Evolutionary conservation across 2,888 invertebrate genomes (phyloP).

Genomic region (Nephrocerus scutellatus): DNA sequence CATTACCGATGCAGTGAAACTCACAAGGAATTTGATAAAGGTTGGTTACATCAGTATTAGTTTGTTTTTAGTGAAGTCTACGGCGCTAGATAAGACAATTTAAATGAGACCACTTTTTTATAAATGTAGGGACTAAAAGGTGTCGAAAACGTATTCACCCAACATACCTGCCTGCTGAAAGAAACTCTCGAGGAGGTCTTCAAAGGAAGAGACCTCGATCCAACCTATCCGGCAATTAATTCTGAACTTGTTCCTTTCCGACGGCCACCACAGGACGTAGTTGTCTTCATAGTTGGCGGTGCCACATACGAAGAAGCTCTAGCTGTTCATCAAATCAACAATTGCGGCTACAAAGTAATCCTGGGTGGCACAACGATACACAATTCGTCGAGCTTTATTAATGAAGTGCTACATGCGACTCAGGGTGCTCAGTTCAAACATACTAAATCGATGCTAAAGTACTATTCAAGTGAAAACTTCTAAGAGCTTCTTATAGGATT

Average conservation of each 20-base stretch:
- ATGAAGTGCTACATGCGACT: conserved; percentile 65
- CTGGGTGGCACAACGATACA: conserved; percentile 90
- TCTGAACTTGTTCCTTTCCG: conserved; percentile 52
- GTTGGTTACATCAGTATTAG: conserved; percentile 18
- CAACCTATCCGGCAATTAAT: conserved; percentile 76
- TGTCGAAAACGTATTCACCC: conserved; percentile 98
- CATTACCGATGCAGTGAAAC: conserved; percentile 86
- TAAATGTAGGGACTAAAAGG: conserved; percentile 69
- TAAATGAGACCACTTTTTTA: not conserved
- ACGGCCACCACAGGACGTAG: conserved; percentile 80
- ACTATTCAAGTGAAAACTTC: conserved; percentile 53
- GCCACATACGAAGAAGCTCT: conserved; percentile 93
- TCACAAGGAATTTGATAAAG: conserved; percentile 49
- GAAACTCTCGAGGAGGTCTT: conserved; percentile 85
- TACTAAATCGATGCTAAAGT: conserved; percentile 65
- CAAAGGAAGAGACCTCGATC: conserved; percentile 83
- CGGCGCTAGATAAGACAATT: too few species aligned
- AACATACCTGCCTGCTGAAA: conserved; percentile 88
- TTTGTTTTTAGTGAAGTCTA: not conserved
- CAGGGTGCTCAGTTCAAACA: conserved; percentile 60
- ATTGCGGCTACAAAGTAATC: conserved; percentile 64
- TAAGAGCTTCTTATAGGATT: conserved; percentile 26
- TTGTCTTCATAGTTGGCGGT: conserved; percentile 94
- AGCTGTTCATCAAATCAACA: conserved; percentile 75
- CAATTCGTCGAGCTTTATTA: conserved; percentile 74